These are phyloP conservation scores for Arctopsyche grandis DNA, from an alignment of 1,140 invertebrate species.

Conservation along the genomic window DNA sequence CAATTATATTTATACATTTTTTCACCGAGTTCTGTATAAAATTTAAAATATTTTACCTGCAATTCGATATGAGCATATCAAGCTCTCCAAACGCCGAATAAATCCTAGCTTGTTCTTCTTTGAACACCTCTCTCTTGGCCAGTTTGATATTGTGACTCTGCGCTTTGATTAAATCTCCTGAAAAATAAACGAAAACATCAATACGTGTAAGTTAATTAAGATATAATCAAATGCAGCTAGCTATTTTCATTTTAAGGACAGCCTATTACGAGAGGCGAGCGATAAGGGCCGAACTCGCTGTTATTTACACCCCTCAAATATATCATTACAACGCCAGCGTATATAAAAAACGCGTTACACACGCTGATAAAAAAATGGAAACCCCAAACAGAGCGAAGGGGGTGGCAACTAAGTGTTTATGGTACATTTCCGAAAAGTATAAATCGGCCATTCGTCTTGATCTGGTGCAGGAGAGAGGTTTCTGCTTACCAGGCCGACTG, in stretches of 20 bases:
- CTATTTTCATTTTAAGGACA: no score
- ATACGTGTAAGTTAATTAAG: no score
- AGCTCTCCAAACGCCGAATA: slow-evolving; percentile 41
- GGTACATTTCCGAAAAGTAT: slow-evolving; percentile 22
- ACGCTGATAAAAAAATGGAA: not conserved
- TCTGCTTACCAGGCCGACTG: slow-evolving; percentile 1
- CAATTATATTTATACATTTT: no score
- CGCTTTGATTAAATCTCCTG: slow-evolving; percentile 42
- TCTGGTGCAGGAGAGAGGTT: not conserved
- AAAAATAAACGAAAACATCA: slow-evolving; percentile 26
- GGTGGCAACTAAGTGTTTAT: slow-evolving; percentile 20
- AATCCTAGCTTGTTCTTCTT: slow-evolving; percentile 37
- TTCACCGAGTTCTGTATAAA: no score
- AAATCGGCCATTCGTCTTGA: slow-evolving; percentile 19
- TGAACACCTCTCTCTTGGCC: slow-evolving; percentile 24
- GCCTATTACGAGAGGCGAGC: no score
- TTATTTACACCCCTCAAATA: slow-evolving; percentile 7
- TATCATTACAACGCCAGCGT: slow-evolving; percentile 1
- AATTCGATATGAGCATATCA: slow-evolving; percentile 51
- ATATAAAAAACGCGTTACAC: not conserved
- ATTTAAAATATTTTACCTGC: slow-evolving; percentile 41
- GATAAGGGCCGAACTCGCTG: not conserved
- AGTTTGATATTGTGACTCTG: slow-evolving; percentile 34
- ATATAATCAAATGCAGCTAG: no score
- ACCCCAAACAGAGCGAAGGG: not conserved